phyloP scores from a whole-genome alignment of 2,888 invertebrate genomes.

The Spilarctia lutea region DNA sequence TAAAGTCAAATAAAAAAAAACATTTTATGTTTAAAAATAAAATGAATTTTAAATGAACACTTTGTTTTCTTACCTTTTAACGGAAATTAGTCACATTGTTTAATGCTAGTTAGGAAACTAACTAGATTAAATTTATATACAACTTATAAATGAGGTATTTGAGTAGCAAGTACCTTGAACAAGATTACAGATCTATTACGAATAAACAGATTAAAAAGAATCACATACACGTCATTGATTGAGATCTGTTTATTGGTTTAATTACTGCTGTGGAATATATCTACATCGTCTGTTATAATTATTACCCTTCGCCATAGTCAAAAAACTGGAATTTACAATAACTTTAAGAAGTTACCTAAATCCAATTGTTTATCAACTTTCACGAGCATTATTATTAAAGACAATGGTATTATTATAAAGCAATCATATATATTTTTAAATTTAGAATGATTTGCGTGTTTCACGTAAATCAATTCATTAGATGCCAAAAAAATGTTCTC shows the following conservation, averaged over 20 bases:
- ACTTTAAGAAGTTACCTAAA: not conserved
- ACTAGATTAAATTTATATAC: no score
- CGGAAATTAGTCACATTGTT: not conserved
- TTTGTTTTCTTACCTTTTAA: slow-evolving; percentile 5
- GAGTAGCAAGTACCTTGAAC: no score
- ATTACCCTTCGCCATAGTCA: no score
- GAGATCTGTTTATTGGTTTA: no score
- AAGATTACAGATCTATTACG: no score
- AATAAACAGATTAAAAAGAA: no score
- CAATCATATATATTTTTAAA: not conserved
- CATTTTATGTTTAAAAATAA: not conserved
- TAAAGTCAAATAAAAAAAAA: slow-evolving; percentile 1
- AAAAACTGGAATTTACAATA: not conserved
- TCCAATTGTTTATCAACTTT: not conserved
- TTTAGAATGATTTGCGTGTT: not conserved
- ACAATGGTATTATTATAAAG: not conserved
- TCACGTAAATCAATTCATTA: slow-evolving; percentile 10
- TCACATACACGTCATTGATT: no score
- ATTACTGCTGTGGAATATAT: no score
- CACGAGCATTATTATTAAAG: not conserved
- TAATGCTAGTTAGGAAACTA: not conserved
- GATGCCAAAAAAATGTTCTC: not conserved
- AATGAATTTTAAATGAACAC: not conserved
- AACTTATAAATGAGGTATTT: no score
- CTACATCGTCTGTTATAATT: no score